phyloP scores from a whole-genome alignment of 2,113 vertebrate species.

The Neomonachus schauinslandi region DNA sequence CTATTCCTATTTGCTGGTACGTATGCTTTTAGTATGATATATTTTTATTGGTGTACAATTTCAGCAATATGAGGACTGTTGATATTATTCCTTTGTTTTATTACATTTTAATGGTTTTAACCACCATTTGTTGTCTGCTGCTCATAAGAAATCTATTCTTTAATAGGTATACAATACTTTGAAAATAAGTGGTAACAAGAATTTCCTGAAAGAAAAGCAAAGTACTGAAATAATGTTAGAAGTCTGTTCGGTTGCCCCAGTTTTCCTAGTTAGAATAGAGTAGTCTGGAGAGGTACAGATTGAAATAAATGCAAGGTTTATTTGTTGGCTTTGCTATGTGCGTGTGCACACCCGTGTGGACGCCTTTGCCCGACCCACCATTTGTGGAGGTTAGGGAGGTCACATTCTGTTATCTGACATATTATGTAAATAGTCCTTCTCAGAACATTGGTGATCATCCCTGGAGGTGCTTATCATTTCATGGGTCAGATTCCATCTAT shows the following conservation, averaged over 20 bases:
- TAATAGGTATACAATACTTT: neutral
- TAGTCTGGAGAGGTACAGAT: neutral
- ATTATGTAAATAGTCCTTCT: neutral
- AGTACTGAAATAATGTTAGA: neutral
- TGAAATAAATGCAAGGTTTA: neutral
- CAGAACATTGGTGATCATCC: neutral
- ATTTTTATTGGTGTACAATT: neutral
- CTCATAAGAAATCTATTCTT: slow-evolving; percentile 32
- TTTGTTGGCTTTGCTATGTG: neutral
- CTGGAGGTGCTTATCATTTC: neutral
- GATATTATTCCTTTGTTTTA: slow-evolving; percentile 42
- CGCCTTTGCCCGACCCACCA: neutral
- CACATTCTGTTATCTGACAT: neutral
- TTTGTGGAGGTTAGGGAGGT: neutral
- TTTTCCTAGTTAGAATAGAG: neutral
- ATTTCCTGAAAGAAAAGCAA: slow-evolving; percentile 24
- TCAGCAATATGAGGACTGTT: neutral
- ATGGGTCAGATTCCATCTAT: neutral
- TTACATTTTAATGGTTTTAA: slow-evolving; percentile 41
- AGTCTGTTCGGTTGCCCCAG: neutral
- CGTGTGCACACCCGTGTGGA: fast-evolving
- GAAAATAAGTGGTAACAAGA: slow-evolving; percentile 20
- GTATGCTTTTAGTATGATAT: neutral
- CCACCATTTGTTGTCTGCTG: slow-evolving; percentile 6
- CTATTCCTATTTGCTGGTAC: neutral